phyloP scores from a whole-genome alignment of 2,113 vertebrate genomes.

The Ceyx margarethae region DNA sequence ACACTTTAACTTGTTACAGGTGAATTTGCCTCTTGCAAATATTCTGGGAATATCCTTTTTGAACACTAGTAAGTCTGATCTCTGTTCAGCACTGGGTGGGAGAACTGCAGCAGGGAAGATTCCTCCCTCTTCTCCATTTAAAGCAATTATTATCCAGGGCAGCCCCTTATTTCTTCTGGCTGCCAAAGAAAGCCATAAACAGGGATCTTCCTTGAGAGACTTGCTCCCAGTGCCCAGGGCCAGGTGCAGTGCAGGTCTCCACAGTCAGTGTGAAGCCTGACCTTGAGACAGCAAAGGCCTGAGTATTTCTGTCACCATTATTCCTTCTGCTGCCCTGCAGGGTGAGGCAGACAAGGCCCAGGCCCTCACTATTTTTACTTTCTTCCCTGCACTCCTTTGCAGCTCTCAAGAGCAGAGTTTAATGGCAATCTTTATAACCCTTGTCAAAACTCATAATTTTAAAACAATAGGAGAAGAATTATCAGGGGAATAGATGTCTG shows the following conservation, averaged over 20 bases:
- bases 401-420: not conserved
- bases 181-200: not conserved
- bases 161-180: not conserved
- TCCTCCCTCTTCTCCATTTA: not conserved
- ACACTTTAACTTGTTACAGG: not conserved
- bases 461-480: conserved; percentile 1
- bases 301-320: not conserved
- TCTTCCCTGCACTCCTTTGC: not conserved
- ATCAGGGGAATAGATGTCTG: not conserved
- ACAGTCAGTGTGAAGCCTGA: fast-evolving
- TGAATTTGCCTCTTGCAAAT: not conserved
- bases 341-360: not conserved
- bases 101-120: not conserved
- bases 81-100: not conserved
- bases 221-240: not conserved
- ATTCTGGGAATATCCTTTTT: not conserved
- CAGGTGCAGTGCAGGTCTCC: not conserved
- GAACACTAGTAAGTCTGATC: not conserved
- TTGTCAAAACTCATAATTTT: conserved; percentile 37
- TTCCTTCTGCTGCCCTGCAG: not conserved
- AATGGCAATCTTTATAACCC: not conserved
- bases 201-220: not conserved
- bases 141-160: not conserved
- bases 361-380: not conserved
- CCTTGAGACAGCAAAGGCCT: not conserved